Percentiles rank a stretch among this genome's conserved stretches.
These are phyloP conservation scores for Arctia plantaginis DNA, from an alignment of 2,888 invertebrate genomes.

Conservation along the genomic window DNA sequence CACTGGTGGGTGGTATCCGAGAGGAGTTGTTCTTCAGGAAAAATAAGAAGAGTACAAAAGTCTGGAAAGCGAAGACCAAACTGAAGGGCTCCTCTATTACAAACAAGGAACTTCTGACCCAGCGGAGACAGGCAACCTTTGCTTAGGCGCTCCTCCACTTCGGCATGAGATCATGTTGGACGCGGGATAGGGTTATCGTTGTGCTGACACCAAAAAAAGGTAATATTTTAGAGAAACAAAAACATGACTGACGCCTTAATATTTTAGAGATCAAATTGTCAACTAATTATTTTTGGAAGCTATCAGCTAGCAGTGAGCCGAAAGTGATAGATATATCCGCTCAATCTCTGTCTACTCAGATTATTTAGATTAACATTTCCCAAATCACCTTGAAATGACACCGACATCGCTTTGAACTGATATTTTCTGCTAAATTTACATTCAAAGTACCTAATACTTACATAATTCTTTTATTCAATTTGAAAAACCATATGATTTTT, in stretches of 20 bases:
- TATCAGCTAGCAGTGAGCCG: conserved; percentile 50
- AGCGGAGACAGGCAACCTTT: too few relatives aligned
- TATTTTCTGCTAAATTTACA: conserved; percentile 22
- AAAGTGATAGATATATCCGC: conserved; percentile 69
- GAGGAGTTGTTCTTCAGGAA: too few relatives aligned
- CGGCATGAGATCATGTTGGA: too few relatives aligned
- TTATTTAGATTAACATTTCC: conserved; percentile 68
- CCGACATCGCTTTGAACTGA: conserved; percentile 34
- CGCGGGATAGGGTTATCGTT: too few relatives aligned
- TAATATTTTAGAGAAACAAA: neutral
- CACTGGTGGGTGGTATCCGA: too few relatives aligned
- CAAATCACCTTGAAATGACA: conserved; percentile 42
- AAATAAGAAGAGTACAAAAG: too few relatives aligned
- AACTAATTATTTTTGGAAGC: conserved; percentile 56
- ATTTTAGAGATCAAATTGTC: conserved; percentile 20
- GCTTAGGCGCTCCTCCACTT: too few relatives aligned
- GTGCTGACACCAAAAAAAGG: too few relatives aligned
- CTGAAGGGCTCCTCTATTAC: too few relatives aligned
- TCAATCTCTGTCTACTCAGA: conserved; percentile 75
- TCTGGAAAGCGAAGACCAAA: too few relatives aligned
- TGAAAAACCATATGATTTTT: neutral
- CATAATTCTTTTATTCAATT: neutral
- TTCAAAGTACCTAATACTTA: neutral
- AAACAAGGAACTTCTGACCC: too few relatives aligned
- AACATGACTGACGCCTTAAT: neutral